Percentiles rank a stretch among this genome's conserved stretches.
Conservation (phyloP, 2,113 vertebrate genomes). For the Blennius ocellaris region DNA sequence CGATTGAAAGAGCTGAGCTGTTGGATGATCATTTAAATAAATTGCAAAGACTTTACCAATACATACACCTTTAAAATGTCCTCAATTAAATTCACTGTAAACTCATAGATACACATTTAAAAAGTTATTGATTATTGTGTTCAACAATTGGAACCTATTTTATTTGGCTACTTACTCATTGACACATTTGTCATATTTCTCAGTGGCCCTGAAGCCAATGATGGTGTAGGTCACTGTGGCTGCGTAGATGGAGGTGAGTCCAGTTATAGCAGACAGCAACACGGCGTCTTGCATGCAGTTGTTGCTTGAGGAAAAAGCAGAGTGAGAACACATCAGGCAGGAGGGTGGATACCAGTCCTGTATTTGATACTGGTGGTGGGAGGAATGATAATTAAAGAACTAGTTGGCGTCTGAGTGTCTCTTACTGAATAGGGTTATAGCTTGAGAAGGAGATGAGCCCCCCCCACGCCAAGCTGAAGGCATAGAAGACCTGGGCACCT, state of each 20-base stretch:
- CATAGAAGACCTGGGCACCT: constrained; percentile 93
- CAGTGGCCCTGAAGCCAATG: constrained; percentile 93
- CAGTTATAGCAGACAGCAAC: constrained; percentile 89
- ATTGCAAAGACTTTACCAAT: no score
- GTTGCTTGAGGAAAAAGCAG: constrained; percentile 81
- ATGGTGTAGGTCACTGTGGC: constrained; percentile 92
- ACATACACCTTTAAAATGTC: no score
- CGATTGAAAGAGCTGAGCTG: no score
- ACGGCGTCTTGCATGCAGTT: constrained; percentile 91
- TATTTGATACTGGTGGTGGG: background rate
- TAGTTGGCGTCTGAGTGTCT: constrained; percentile 1
- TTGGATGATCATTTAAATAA: no score
- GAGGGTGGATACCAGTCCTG: background rate
- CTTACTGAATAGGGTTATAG: constrained; percentile 95
- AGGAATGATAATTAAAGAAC: background rate
- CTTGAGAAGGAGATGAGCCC: constrained; percentile 97
- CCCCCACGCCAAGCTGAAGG: constrained; percentile 92
- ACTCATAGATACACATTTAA: no score
- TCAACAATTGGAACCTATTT: no score
- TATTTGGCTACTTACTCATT: constrained; percentile 75
- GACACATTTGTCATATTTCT: constrained; percentile 88
- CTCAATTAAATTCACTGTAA: no score
- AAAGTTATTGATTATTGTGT: no score
- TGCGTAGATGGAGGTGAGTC: constrained; percentile 89
- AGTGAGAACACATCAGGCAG: background rate